Conservation (phyloP, 2,797 vertebrate species). For the Nannoperca obscura region DNA sequence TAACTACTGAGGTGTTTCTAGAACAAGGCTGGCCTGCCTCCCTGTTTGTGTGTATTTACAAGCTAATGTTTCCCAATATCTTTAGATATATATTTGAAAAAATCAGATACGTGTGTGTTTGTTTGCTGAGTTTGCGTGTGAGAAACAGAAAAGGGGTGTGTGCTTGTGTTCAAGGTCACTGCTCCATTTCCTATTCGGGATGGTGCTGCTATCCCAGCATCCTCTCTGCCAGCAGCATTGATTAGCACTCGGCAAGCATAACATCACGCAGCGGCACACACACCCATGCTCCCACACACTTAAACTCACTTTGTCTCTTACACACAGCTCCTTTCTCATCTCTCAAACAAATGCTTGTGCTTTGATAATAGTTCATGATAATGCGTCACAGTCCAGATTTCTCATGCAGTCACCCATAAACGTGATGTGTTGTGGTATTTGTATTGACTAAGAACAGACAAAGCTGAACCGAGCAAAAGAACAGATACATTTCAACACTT, state of each 20-base stretch:
- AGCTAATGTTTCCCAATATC: conserved; percentile 27
- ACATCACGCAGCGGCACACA: conserved; percentile 55
- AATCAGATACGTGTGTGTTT: conserved; percentile 48
- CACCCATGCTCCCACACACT: not conserved
- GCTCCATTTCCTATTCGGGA: conserved; percentile 76
- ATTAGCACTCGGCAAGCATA: conserved; percentile 80
- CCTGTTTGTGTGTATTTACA: conserved; percentile 15
- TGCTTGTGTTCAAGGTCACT: conserved; percentile 76
- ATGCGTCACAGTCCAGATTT: conserved; percentile 7
- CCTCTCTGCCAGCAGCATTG: conserved; percentile 81
- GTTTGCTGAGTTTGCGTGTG: conserved; percentile 31
- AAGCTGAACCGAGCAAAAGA: conserved; percentile 27
- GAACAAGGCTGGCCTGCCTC: not conserved
- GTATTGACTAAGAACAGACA: not conserved
- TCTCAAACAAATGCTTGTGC: conserved; percentile 34
- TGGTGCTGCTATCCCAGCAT: conserved; percentile 76
- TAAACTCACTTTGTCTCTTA: conserved; percentile 23
- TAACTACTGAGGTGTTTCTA: not conserved
- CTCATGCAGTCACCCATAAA: conserved; percentile 15
- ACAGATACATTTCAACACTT: conserved; percentile 40
- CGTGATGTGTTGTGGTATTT: conserved; percentile 27
- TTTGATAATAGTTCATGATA: conserved; percentile 17
- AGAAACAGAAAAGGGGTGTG: conserved; percentile 38
- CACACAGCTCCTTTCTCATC: conserved; percentile 27
- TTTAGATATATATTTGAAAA: conserved; percentile 51